Percentiles rank a stretch among this genome's conserved stretches.
These are phyloP conservation scores for Macaria notata DNA, from an alignment of 2,888 invertebrate genomes.

Conservation along the genomic window DNA sequence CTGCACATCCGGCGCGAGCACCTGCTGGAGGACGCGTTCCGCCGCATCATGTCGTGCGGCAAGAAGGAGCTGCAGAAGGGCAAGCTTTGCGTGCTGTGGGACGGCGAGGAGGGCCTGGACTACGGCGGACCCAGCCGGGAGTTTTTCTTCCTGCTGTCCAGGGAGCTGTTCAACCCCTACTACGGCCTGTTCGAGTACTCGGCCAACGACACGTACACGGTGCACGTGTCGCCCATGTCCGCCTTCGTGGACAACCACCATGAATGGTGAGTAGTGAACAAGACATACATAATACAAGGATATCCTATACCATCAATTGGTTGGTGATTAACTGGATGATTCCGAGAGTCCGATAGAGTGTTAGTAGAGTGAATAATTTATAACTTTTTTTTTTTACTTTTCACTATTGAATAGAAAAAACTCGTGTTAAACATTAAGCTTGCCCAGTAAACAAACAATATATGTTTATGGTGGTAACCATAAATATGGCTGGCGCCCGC, in stretches of 20 bases:
- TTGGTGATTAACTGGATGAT: too few relatives aligned
- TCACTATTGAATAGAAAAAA: too few relatives aligned
- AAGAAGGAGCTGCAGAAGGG: slow-evolving; percentile 98
- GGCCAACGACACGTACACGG: slow-evolving; percentile 98
- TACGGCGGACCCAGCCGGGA: slow-evolving; percentile 99
- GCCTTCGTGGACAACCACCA: slow-evolving; percentile 98
- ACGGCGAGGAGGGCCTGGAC: slow-evolving; percentile 98
- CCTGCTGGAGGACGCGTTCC: slow-evolving; percentile 97
- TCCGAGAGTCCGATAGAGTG: too few relatives aligned
- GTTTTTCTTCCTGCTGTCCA: slow-evolving; percentile 98
- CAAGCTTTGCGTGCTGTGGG: slow-evolving; percentile 95
- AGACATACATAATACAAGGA: too few relatives aligned
- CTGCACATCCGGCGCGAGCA: slow-evolving; percentile 96
- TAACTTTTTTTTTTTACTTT: too few relatives aligned
- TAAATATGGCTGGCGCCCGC: neutral
- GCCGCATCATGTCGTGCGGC: slow-evolving; percentile 97
- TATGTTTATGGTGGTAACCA: neutral
- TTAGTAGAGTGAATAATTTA: too few relatives aligned
- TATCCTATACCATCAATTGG: too few relatives aligned
- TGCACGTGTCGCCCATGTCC: slow-evolving; percentile 97
- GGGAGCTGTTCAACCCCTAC: slow-evolving; percentile 98
- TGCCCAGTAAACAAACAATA: too few relatives aligned
- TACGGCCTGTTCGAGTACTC: slow-evolving; percentile 99
- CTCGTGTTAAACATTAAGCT: too few relatives aligned
- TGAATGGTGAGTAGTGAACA: slow-evolving; percentile 93